These are phyloP conservation scores for Scaptomyza flava DNA, from an alignment of 2,888 invertebrate genomes.

Conservation along the genomic window DNA sequence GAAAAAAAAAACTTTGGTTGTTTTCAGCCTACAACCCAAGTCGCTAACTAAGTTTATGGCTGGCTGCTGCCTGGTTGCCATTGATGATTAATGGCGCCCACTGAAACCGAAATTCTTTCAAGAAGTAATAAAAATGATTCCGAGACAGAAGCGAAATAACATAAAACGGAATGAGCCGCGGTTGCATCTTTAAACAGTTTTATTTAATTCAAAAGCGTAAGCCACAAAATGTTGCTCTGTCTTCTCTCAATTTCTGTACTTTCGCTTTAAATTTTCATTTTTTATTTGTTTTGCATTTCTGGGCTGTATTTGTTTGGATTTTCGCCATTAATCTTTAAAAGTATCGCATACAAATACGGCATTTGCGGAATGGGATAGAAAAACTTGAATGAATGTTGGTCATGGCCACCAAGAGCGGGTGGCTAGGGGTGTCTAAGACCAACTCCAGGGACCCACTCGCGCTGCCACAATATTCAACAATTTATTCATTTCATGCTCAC, in stretches of 20 bases:
- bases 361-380: conserved; percentile 15
- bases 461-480: conserved; percentile 55
- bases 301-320: conserved; percentile 51
- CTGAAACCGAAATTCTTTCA: conserved; percentile 55
- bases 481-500: conserved; percentile 58
- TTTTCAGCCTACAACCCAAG: conserved; percentile 14
- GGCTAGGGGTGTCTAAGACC: not conserved
- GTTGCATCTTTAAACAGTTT: conserved; percentile 28
- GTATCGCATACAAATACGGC: conserved; percentile 33
- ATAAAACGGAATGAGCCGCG: conserved; percentile 33
- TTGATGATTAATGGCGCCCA: conserved; percentile 48
- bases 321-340: conserved; percentile 65
- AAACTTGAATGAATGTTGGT: conserved; percentile 23
- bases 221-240: conserved; percentile 10
- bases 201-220: conserved; percentile 17
- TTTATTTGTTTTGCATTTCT: conserved; percentile 3
- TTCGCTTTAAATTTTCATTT: conserved; percentile 23
- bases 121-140: conserved; percentile 71
- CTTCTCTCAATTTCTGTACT: conserved; percentile 11
- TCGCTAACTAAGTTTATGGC: conserved; percentile 37
- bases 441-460: conserved; percentile 14
- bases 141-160: conserved; percentile 31
- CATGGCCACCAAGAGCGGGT: conserved; percentile 1
- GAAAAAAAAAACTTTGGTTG: conserved; percentile 37
- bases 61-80: conserved; percentile 28